Percentiles rank a stretch among this genome's conserved stretches.
phyloP scores from a whole-genome alignment of 2,888 invertebrate genomes.

The Chaetogeoica ovagalla region DNA sequence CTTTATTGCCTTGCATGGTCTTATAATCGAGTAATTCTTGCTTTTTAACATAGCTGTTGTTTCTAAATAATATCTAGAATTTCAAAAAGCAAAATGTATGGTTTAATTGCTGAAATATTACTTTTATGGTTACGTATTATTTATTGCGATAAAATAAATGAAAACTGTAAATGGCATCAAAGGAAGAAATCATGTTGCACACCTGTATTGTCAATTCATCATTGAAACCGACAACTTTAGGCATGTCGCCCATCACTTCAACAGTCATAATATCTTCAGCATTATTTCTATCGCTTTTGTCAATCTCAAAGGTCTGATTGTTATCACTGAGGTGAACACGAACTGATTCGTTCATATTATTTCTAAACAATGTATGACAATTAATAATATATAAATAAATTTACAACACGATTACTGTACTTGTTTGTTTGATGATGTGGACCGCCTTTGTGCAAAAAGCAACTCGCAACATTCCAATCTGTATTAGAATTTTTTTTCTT shows the following conservation, averaged over 20 bases:
- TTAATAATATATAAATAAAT: not conserved
- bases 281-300: not conserved
- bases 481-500: slow-evolving; percentile 16
- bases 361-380: not conserved
- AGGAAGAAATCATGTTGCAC: not conserved
- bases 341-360: slow-evolving; percentile 2
- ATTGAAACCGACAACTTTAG: slow-evolving; percentile 34
- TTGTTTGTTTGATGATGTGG: not conserved
- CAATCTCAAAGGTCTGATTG: not conserved
- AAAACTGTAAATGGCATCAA: not conserved
- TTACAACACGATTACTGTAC: not conserved
- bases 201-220: slow-evolving; percentile 25
- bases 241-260: slow-evolving; percentile 40
- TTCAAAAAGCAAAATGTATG: not conserved
- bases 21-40: slow-evolving; percentile 29
- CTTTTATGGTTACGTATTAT: too few species aligned
- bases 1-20: slow-evolving; percentile 30
- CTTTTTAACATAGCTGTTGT: slow-evolving; percentile 31
- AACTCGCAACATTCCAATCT: slow-evolving; percentile 38
- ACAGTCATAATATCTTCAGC: slow-evolving; percentile 9
- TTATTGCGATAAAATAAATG: not conserved
- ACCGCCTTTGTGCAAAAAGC: slow-evolving; percentile 1
- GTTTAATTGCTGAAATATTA: not conserved
- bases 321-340: not conserved
- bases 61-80: slow-evolving; percentile 42